Base-by-base conservation (phyloP, 2,113 vertebrate species). In the Arenaria interpres region DNA sequence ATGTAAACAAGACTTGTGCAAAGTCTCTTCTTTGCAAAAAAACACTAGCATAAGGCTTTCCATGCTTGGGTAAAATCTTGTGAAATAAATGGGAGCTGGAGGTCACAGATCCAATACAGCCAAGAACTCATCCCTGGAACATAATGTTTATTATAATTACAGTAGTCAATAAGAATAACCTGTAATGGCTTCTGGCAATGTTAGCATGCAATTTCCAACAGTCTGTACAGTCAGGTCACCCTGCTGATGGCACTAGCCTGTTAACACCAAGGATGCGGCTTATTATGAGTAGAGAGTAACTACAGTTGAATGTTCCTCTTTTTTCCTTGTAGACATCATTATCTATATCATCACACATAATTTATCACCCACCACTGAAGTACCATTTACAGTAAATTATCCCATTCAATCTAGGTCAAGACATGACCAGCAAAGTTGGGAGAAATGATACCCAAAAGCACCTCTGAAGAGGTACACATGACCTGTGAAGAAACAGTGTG, bases 351-450 rank as follows among this genome's bases (percentile, higher is more conserved):
- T 60, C 75, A 53, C 64, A 82, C 21, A 51, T 60, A 89, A 86
- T 78, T 74, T 82, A 89, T 74, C 77, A 89, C 48, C 75, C 83
- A 87, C 60, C 67, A 93, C 12, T 15, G 46, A 89, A 28, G 7
- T 94, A 85, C 63, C 14, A 46, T 88, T 92, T 69, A 69, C 69
- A 95, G 89, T 93, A 96, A 97, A 97, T 95, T 89, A 82, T 60
- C 64, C 63, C 41, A 60, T 86, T 77, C 59, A 63, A 33, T 59
- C 77, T 75, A 71, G 57, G 81, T 67, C 73, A 80, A 83, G 72
- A 80, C 32, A 86, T 1, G 10, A 86, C 67, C 41, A 13, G n/a
- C n/a, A 33, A 91, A 87, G 51, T 50, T 84, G 73, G 53, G 57
- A 82, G 45, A 74, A 78, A 88, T 24, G n/a, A 63, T 56, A 67